Conservation (phyloP, 2,113 vertebrate species). For the Ceyx margarethae region DNA sequence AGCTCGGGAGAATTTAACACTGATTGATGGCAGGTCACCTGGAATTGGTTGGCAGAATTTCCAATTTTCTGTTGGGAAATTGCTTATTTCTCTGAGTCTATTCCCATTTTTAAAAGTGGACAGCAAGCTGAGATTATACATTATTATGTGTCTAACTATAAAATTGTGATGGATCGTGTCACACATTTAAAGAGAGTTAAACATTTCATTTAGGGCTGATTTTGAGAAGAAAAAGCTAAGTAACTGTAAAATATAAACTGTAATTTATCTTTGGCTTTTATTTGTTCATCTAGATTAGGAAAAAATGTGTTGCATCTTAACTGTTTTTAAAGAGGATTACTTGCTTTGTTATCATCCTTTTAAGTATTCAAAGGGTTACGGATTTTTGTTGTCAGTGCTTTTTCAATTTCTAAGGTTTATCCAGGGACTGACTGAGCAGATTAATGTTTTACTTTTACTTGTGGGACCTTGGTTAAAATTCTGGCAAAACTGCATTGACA, state of each 20-base stretch:
- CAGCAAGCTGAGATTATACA: constrained; percentile 84
- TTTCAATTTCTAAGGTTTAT: constrained; percentile 31
- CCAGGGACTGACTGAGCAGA: constrained; percentile 21
- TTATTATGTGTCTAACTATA: constrained; percentile 86
- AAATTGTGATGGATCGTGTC: constrained; percentile 85
- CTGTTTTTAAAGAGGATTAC: constrained; percentile 24
- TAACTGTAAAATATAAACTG: constrained; percentile 68
- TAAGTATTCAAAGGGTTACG: constrained; percentile 34
- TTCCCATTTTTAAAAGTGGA: constrained; percentile 86
- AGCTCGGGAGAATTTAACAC: constrained; percentile 81
- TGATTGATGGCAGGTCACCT: constrained; percentile 86
- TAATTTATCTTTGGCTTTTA: constrained; percentile 33
- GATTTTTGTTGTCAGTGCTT: constrained; percentile 55
- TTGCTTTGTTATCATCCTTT: constrained; percentile 48
- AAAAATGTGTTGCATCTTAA: not conserved
- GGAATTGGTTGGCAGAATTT: constrained; percentile 86
- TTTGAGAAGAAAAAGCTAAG: constrained; percentile 62
- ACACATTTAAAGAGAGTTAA: constrained; percentile 79
- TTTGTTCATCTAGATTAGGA: constrained; percentile 6
- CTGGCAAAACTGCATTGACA: constrained; percentile 51
- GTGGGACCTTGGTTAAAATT: constrained; percentile 26
- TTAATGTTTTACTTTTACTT: constrained; percentile 47
- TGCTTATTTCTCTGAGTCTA: constrained; percentile 86
- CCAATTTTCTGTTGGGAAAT: constrained; percentile 89
- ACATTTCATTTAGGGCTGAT: constrained; percentile 77